These are phyloP conservation scores for Tiaroga cobitis DNA, from an alignment of 2,797 vertebrate species.

Conservation along the genomic window DNA sequence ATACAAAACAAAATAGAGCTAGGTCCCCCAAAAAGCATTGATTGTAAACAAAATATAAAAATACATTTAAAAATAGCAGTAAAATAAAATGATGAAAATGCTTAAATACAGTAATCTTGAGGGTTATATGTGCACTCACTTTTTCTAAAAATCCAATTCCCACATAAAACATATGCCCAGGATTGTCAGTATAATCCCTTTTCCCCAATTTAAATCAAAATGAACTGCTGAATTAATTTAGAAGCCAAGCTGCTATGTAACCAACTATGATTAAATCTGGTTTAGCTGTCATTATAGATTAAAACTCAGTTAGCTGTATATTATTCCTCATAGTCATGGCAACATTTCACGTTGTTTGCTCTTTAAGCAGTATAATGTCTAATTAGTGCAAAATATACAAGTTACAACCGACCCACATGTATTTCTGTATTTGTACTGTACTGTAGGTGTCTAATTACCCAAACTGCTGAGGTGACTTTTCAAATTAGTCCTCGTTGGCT, in stretches of 20 bases:
- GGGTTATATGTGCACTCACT: not conserved
- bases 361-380: constrained; percentile 17
- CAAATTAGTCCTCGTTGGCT: constrained; percentile 72
- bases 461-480: constrained; percentile 68
- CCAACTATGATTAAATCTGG: constrained; percentile 2
- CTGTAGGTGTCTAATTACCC: constrained; percentile 67
- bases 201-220: not conserved
- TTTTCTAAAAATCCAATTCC: not conserved
- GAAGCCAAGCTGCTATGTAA: constrained; percentile 12
- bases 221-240: constrained; percentile 11
- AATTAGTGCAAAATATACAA: constrained; percentile 45
- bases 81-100: not conserved
- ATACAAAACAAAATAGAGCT: not conserved
- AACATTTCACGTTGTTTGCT: not conserved
- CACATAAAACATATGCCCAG: not conserved
- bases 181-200: not conserved
- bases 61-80: not conserved
- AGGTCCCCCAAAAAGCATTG: not conserved
- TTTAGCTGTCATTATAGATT: constrained; percentile 9
- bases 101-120: not conserved
- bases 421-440: constrained; percentile 64
- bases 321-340: not conserved
- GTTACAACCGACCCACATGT: constrained; percentile 68
- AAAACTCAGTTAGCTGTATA: constrained; percentile 20
- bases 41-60: not conserved